phyloP scores from a whole-genome alignment of 2,888 invertebrate species.

The Drosophila greeni region DNA sequence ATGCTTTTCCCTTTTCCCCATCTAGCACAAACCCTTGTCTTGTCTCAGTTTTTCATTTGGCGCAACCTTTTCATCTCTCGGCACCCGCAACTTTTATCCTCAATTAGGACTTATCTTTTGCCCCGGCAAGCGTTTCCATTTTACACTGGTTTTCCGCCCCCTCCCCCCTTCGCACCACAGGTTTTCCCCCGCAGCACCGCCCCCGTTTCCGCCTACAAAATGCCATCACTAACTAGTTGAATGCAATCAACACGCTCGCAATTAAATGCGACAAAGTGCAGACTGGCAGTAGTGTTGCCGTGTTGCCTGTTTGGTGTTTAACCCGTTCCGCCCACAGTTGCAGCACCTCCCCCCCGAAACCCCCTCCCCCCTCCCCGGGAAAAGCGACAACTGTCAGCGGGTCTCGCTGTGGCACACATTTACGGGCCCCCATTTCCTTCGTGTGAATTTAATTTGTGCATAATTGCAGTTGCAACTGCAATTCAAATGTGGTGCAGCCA shows the following conservation, averaged over 20 bases:
- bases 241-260: conserved; percentile 52
- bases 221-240: conserved; percentile 38
- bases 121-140: conserved; percentile 24
- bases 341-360: not conserved
- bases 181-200: not conserved
- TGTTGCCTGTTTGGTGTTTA: conserved; percentile 26
- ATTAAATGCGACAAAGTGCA: conserved; percentile 47
- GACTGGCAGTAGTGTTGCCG: no score
- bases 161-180: not conserved
- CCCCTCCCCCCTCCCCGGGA: not conserved
- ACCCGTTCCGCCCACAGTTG: conserved; percentile 41
- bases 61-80: conserved; percentile 23
- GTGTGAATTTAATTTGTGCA: conserved; percentile 71
- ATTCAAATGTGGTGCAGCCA: conserved; percentile 25
- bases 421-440: conserved; percentile 35
- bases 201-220: conserved; percentile 5
- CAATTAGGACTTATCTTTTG: conserved; percentile 37
- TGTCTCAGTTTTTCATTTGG: conserved; percentile 6
- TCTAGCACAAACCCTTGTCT: conserved; percentile 11
- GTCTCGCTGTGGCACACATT: conserved; percentile 56
- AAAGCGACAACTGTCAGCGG: conserved; percentile 44
- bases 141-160: conserved; percentile 10
- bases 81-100: conserved; percentile 28
- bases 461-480: conserved; percentile 55
- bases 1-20: not conserved